Percentiles rank a stretch among this genome's conserved stretches.
These are phyloP conservation scores for Parthenolecanium corni DNA, from an alignment of 2,888 invertebrate species.

Conservation along the genomic window DNA sequence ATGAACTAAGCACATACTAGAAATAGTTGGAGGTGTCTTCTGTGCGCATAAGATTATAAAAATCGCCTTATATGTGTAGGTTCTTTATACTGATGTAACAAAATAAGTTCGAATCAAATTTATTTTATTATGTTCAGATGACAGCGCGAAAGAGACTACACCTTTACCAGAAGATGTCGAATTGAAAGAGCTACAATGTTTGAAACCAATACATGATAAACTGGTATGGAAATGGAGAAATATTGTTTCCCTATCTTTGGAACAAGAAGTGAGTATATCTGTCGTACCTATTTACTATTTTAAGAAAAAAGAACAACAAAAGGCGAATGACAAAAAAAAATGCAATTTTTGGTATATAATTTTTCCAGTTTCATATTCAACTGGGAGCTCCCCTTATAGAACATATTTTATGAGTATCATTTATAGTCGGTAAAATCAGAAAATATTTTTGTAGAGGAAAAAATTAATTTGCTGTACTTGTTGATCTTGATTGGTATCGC, in stretches of 20 bases:
- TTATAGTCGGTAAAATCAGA: no score
- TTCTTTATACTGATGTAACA: no score
- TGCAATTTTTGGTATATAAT: neutral
- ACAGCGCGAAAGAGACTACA: neutral
- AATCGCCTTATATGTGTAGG: no score
- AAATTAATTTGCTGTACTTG: no score
- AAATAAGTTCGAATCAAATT: no score
- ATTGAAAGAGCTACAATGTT: conserved; percentile 8
- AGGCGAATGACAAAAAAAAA: neutral
- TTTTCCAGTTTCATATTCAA: neutral
- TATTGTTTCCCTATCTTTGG: conserved; percentile 4
- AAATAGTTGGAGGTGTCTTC: no score
- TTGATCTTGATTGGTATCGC: no score
- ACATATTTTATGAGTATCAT: neutral
- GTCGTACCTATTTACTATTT: neutral
- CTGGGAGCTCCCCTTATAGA: no score
- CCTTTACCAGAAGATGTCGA: conserved; percentile 23
- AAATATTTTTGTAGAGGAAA: no score
- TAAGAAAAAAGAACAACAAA: neutral
- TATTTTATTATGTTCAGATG: neutral
- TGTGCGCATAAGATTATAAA: no score
- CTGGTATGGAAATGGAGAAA: conserved; percentile 17
- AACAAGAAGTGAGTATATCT: conserved; percentile 5
- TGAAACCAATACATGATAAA: conserved; percentile 8
- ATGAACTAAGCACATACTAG: no score